Evolutionary conservation across 2,888 invertebrate species (phyloP).

Genomic region (Escarpia spicata): DNA sequence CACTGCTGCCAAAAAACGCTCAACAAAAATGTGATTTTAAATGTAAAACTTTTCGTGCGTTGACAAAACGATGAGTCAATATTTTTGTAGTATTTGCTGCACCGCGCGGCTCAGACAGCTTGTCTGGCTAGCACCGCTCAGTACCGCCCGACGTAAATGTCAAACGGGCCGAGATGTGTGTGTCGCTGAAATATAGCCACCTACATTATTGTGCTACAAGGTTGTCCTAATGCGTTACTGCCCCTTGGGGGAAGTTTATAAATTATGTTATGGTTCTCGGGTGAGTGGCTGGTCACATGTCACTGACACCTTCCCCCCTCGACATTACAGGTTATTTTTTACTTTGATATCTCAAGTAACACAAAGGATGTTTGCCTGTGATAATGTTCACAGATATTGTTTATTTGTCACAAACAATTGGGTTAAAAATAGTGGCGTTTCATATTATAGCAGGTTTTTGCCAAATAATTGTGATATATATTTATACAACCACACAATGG

Average conservation of each 20-base stretch:
- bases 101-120: neutral
- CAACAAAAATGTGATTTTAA: neutral
- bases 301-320: neutral
- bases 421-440: too few relatives aligned
- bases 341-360: neutral
- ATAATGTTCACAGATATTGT: neutral
- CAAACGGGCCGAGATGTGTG: neutral
- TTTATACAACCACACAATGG: too few relatives aligned
- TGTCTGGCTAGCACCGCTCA: neutral
- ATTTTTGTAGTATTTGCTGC: neutral
- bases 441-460: too few relatives aligned
- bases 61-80: neutral
- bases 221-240: neutral
- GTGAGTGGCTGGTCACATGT: neutral
- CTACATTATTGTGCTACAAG: neutral
- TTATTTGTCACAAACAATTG: neutral
- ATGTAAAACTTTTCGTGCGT: constrained; percentile 2
- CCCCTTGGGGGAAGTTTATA: neutral
- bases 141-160: neutral
- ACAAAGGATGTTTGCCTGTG: neutral
- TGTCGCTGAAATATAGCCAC: constrained; percentile 16
- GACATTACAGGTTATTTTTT: neutral
- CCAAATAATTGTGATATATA: too few relatives aligned
- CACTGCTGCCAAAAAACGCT: neutral
- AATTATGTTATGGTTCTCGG: neutral